Evolutionary conservation across 1,140 invertebrate genomes (phyloP).

Genomic region (Psilanteris sp.): DNA sequence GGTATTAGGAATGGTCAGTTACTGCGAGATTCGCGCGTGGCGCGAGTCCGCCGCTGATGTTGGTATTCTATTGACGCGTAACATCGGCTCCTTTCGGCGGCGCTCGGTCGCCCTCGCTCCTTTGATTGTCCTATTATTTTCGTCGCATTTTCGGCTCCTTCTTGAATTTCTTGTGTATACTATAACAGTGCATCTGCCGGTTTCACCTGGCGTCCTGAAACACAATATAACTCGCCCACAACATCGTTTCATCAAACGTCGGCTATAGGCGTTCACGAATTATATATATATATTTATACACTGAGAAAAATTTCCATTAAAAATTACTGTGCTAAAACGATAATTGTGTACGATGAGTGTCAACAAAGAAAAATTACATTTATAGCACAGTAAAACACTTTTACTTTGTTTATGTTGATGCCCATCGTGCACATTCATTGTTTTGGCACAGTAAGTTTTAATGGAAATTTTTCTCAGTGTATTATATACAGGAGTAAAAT

Average conservation of each 20-base stretch:
- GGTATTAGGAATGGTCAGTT: constrained; percentile 73
- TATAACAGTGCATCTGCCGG: constrained; percentile 37
- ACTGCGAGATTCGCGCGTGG: constrained; percentile 55
- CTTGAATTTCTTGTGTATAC: constrained; percentile 13
- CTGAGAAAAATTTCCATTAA: no score
- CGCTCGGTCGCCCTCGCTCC: constrained; percentile 31
- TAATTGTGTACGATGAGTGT: no score
- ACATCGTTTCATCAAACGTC: constrained; percentile 1
- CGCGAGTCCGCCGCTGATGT: constrained; percentile 26
- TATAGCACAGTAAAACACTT: no score
- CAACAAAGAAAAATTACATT: no score
- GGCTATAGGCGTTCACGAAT: no score
- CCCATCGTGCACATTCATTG: no score
- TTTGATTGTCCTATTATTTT: constrained; percentile 36
- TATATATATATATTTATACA: no score
- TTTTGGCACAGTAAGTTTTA: no score
- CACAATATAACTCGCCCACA: constrained; percentile 11
- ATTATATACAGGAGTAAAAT: no score
- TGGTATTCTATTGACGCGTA: constrained; percentile 66
- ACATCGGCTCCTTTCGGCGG: constrained; percentile 59
- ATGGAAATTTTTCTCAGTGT: no score
- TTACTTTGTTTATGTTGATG: no score
- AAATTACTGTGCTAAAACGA: no score
- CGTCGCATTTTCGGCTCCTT: constrained; percentile 41
- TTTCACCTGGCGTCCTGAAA: constrained; percentile 39